Conservation (phyloP, 1,140 invertebrate species). For the Goniozus legneri region DNA sequence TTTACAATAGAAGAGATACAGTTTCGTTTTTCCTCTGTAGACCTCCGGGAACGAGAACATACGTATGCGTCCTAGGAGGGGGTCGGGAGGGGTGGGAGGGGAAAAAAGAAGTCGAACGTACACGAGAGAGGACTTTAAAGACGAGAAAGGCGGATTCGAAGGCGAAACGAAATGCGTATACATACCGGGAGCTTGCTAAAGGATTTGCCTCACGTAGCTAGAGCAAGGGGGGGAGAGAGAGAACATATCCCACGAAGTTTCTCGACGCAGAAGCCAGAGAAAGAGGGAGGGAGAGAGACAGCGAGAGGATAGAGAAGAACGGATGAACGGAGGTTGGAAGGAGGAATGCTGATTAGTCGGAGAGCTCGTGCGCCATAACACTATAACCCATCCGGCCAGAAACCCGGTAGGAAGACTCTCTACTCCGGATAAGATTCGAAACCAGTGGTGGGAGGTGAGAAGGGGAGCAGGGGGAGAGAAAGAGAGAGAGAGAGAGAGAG, state of each 20-base stretch:
- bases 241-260: too few relatives aligned
- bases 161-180: too few relatives aligned
- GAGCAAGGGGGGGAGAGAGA: too few relatives aligned
- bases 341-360: slow-evolving; percentile 55
- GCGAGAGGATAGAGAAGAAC: neutral
- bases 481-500: slow-evolving; percentile 12
- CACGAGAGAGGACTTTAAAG: too few relatives aligned
- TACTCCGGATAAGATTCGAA: slow-evolving; percentile 42
- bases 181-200: slow-evolving; percentile 46
- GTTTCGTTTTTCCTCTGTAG: too few relatives aligned
- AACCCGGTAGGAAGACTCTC: slow-evolving; percentile 41
- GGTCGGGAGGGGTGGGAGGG: slow-evolving; percentile 9
- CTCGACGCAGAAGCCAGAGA: slow-evolving; percentile 37
- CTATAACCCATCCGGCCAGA: slow-evolving; percentile 47
- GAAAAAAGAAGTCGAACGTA: slow-evolving; percentile 33
- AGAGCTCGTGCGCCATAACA: slow-evolving; percentile 51
- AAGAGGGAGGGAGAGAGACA: slow-evolving; percentile 10
- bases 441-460: slow-evolving; percentile 5
- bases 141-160: too few relatives aligned
- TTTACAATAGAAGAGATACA: too few relatives aligned
- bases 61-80: too few relatives aligned
- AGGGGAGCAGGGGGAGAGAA: neutral
- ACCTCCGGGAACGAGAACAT: too few relatives aligned
- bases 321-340: slow-evolving; percentile 22
- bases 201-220: slow-evolving; percentile 50